Evolutionary conservation across 1,140 invertebrate genomes (phyloP), one percentile per base, ranked within the genome.

Genomic region (Chironomus striatipennis): DNA sequence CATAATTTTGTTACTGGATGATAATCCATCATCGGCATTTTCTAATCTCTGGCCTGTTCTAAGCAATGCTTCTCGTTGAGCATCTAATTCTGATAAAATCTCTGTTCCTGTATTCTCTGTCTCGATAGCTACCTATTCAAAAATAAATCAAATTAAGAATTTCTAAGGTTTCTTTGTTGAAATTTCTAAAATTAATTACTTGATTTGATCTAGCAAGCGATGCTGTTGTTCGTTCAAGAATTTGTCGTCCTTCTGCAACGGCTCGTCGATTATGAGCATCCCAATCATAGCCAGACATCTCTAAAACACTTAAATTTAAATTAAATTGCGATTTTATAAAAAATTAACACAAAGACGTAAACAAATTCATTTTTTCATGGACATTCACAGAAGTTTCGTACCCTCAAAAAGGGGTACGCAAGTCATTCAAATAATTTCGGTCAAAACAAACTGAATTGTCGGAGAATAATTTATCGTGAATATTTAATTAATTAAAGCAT

Each of bases 41-140:
- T 84, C 81, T 12, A 86, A 77, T 3, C 85, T 79, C 9, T 79
- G 78, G n/a, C 82, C 82, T 10, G 83, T 82, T 34, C 85, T 78
- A 12, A 86, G 75, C 34, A 86, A 74, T 7, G 84, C 79, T 77
- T 86, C 84, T 20, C 85, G 77, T 76, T 85, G 85, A 21, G 82
- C 80, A 8, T 78, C 79, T 47, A 86, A 77, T 73, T 86, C 84
- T 0, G 78, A 77, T 8, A 82, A 77, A 15, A 82, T 79, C 81
- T 91, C 90, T 4, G 87, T 88, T 0, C 91, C 93, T 77, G 94
- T 87, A 78, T 88, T 85, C 82, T 94, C 93, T 0, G 91, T 93
- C 80, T 94, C 91, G 8, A 88, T 85, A 12, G 93, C 91, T 73
- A 92, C 85, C 65, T 70, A 21, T 10, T 10, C 0, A 9, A 18